Evolutionary conservation across 2,888 invertebrate species (phyloP), one percentile per base, ranked within the genome.

Genomic region (Rugalucina vietnamica): DNA sequence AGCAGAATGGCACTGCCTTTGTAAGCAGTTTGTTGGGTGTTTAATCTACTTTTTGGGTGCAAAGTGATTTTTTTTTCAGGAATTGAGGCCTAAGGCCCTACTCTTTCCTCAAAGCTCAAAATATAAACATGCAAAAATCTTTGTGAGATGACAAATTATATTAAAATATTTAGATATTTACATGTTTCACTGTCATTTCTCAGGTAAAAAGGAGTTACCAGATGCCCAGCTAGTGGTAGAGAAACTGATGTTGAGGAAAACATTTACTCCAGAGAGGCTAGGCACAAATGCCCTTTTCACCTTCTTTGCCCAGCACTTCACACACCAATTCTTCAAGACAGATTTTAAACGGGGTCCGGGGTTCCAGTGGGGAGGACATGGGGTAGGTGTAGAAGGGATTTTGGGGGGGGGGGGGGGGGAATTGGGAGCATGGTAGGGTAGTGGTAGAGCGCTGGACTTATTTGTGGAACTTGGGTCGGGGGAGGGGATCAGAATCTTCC

Each of bases 281-380:
- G 94, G 94, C 18, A 93, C 94, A 39, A 95, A 94, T 89, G 86
- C 95, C 0, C 81, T 95, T 73, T 95, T 95, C 87, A 89, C 94
- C 0, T 94, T 92, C 89, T 95, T 94, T 86, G 95, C 95, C 10
- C 95, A 95, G 82, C 95, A 95, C 84, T 95, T 95, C 84, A 94
- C 94, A 0, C 95, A 95, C 87, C 95, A 95, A 92, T 95, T 95
- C 90, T 95, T 95, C 90, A 94, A 95, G 82, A 95, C 95, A 4
- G 95, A 95, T 81, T 89, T 92, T 79, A 87, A 91, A 54, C 90
- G 89, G 74, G 95, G 95, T 1, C 93, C 94, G 0, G 94, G 91
- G 4, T 93, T 92, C 54, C 94, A 95, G 27, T 93, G 93, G 92
- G 95, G 95, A n/a, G 93, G 93, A 37, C 94, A 95, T 82, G 95